These are phyloP conservation scores for Orchestia grillus DNA, from an alignment of 1,140 invertebrate species.

Conservation along the genomic window DNA sequence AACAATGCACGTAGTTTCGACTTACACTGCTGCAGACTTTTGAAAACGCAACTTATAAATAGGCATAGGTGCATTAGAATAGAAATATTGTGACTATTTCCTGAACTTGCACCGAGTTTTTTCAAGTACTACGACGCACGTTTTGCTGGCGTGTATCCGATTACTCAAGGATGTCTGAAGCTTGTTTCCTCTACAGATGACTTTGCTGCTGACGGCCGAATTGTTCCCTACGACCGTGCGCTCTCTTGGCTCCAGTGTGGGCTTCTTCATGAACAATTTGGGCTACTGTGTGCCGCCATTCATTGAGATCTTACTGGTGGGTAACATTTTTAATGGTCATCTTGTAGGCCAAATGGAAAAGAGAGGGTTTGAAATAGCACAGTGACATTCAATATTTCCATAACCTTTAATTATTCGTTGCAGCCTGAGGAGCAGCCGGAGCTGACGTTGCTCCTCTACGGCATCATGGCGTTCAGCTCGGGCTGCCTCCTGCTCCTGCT, in stretches of 20 bases:
- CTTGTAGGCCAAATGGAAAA: background rate
- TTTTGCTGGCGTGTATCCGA: too few species aligned
- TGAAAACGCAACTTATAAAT: too few species aligned
- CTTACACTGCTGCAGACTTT: too few species aligned
- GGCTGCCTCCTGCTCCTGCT: background rate
- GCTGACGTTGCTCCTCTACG: constrained; percentile 10
- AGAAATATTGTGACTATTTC: too few species aligned
- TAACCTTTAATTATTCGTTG: background rate
- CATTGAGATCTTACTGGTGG: constrained; percentile 21
- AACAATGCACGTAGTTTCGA: too few species aligned
- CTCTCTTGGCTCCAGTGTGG: constrained; percentile 69
- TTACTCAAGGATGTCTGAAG: background rate
- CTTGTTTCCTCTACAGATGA: background rate
- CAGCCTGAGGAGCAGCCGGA: constrained; percentile 31
- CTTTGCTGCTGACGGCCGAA: constrained; percentile 67
- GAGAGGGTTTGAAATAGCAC: background rate
- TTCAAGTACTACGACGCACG: too few species aligned
- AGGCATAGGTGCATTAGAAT: too few species aligned
- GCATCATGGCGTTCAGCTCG: background rate
- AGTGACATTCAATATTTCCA: background rate
- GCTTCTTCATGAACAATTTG: constrained; percentile 43
- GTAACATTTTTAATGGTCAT: background rate
- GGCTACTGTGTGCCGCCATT: constrained; percentile 20
- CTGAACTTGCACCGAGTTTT: too few species aligned
- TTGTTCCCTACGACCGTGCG: constrained; percentile 69